phyloP scores from a whole-genome alignment of 2,888 invertebrate genomes.

The Acheta domesticus region DNA sequence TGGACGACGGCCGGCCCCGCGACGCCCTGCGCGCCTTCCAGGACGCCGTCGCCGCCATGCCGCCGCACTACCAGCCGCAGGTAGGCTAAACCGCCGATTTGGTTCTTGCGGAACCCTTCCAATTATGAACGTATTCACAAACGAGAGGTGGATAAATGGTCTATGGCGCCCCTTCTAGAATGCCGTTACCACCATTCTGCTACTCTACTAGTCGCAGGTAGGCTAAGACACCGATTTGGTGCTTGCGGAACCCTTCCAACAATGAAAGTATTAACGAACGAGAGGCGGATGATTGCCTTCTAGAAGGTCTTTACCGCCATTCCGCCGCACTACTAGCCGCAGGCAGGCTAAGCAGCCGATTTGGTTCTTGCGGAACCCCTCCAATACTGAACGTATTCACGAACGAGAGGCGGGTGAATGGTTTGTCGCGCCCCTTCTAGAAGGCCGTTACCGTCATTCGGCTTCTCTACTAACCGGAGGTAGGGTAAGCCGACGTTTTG shows the following conservation, averaged over 20 bases:
- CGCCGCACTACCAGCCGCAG: slow-evolving; percentile 45
- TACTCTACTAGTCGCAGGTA: too few relatives aligned
- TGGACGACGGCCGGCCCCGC: slow-evolving; percentile 45
- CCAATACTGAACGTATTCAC: slow-evolving; percentile 39
- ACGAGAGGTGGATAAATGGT: too few relatives aligned
- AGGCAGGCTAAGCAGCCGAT: too few relatives aligned
- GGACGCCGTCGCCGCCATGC: slow-evolving; percentile 48
- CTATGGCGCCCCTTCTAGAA: too few relatives aligned
- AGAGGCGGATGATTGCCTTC: slow-evolving; percentile 41
- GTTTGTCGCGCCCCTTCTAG: slow-evolving; percentile 48
- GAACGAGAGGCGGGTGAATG: slow-evolving; percentile 45
- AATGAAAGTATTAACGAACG: too few relatives aligned
- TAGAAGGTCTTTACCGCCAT: slow-evolving; percentile 47
- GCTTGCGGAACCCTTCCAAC: too few relatives aligned
- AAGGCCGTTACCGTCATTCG: slow-evolving; percentile 48
- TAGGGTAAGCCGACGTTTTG: not conserved
- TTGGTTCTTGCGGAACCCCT: too few relatives aligned
- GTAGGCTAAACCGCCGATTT: not conserved
- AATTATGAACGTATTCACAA: too few relatives aligned
- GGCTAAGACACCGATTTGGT: too few relatives aligned
- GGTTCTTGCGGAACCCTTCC: too few relatives aligned
- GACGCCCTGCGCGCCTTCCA: slow-evolving; percentile 49
- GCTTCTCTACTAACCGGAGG: slow-evolving; percentile 43
- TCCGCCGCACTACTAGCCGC: slow-evolving; percentile 44
- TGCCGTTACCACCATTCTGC: too few relatives aligned